A percentile compares a stretch with the other conserved stretches of the same genome.
phyloP scores from a whole-genome alignment of 1,140 invertebrate genomes.

The Polyergus mexicanus region DNA sequence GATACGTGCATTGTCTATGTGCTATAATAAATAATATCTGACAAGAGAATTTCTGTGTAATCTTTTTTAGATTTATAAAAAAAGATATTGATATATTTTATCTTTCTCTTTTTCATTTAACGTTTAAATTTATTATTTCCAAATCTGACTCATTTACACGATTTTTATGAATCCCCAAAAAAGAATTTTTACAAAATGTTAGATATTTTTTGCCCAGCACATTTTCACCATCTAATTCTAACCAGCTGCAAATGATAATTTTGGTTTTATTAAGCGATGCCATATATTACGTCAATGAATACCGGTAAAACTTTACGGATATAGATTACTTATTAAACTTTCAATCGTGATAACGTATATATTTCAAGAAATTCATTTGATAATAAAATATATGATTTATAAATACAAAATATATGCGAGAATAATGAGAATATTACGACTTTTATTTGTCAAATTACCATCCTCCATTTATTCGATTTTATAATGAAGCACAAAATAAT shows the following conservation, averaged over 20 bases:
- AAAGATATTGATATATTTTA: background rate
- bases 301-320: background rate
- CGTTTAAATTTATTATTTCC: background rate
- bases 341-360: background rate
- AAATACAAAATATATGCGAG: background rate
- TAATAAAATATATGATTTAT: conserved; percentile 1
- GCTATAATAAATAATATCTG: background rate
- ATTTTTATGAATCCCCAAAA: too few species aligned
- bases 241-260: background rate
- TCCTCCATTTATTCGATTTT: background rate
- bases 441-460: background rate
- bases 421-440: conserved; percentile 8
- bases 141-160: background rate
- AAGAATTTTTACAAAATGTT: background rate
- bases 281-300: background rate
- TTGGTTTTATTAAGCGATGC: background rate
- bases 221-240: background rate
- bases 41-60: background rate
- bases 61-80: background rate
- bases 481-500: background rate
- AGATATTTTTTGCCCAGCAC: background rate
- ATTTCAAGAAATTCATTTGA: conserved; percentile 8
- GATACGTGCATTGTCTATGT: background rate
- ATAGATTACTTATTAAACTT: background rate
- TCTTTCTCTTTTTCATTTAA: background rate